phyloP scores from a whole-genome alignment of 2,113 vertebrate species.

The Globicephala melas region DNA sequence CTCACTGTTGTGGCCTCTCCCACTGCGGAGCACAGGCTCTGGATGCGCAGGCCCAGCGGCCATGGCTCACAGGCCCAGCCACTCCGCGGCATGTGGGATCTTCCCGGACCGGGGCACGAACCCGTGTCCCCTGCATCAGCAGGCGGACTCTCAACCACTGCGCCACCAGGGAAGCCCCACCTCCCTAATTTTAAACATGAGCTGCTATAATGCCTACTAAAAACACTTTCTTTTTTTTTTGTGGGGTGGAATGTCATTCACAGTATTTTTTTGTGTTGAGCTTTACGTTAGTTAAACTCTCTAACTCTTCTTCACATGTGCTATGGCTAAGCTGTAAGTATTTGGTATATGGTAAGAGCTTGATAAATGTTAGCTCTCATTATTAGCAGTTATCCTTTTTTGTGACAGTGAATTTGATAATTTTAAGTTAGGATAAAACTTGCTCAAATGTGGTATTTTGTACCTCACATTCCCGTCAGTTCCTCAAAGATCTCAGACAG shows the following conservation, averaged over 20 bases:
- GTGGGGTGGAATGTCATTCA: background rate
- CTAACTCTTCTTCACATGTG: background rate
- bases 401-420: background rate
- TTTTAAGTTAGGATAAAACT: background rate
- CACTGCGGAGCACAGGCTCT: no score
- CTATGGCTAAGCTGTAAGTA: background rate
- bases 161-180: background rate
- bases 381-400: background rate
- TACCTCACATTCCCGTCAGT: background rate
- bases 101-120: no score
- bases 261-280: background rate
- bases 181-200: conserved; percentile 11
- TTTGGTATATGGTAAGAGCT: background rate
- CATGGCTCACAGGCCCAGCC: no score
- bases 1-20: no score
- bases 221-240: background rate
- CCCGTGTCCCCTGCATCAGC: no score
- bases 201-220: background rate
- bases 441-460: background rate
- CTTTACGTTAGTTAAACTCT: background rate
- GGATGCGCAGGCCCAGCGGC: no score
- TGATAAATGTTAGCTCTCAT: background rate
- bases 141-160: no score
- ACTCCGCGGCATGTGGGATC: no score
- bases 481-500: background rate